A percentile compares a stretch with the other conserved stretches of the same genome.
Conservation (phyloP, 2,797 vertebrate genomes). For the Lacerta agilis region DNA sequence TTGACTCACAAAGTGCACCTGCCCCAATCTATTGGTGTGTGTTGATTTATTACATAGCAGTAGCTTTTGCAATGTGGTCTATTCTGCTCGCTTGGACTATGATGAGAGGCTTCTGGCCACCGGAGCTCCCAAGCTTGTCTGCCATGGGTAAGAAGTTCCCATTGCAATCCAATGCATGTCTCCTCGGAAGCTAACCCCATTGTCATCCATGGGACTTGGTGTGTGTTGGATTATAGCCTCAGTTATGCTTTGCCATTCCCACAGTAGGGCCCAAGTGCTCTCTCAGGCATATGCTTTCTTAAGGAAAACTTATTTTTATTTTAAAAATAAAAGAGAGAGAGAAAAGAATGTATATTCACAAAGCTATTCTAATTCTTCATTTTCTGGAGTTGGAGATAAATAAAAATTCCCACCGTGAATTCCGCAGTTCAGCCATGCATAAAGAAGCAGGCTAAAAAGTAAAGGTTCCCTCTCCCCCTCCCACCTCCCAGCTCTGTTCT, state of each 20-base stretch:
- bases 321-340: not conserved
- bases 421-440: conserved; percentile 41
- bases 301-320: not conserved
- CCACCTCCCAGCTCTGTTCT: conserved; percentile 26
- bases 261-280: not conserved
- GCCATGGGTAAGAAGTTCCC: not conserved
- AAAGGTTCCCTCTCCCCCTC: not conserved
- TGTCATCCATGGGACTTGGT: not conserved
- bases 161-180: not conserved
- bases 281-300: not conserved
- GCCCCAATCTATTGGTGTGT: not conserved
- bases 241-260: not conserved
- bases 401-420: conserved; percentile 1
- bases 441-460: conserved; percentile 43
- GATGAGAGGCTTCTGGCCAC: too few relatives aligned
- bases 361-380: not conserved
- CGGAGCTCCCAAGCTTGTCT: too few relatives aligned
- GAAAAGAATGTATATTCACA: conserved; percentile 18
- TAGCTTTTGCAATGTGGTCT: not conserved
- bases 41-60: not conserved
- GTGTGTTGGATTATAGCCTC: not conserved
- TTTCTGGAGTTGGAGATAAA: conserved; percentile 26
- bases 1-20: not conserved
- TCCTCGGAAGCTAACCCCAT: too few relatives aligned
- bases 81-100: not conserved